Base-by-base conservation (phyloP, 1,140 invertebrate genomes). In the Dreissena rostriformis region DNA sequence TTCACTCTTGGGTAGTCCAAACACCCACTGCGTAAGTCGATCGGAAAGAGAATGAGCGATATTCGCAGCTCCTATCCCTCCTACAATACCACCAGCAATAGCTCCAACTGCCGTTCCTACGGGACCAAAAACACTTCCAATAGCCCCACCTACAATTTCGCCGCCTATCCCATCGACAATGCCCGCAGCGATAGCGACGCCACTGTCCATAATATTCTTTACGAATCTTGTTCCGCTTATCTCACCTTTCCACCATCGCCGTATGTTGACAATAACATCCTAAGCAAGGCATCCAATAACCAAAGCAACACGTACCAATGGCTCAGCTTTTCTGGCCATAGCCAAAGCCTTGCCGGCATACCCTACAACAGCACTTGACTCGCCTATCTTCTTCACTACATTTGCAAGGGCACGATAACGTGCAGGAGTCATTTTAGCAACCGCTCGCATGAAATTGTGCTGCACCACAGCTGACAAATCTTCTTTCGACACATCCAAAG, bases 21-120 rank as follows among this genome's bases (percentile, higher is more conserved):
- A 68, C n/a, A 68, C 29, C 66, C 66, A 68, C 24, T 68, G 66
- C 24, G 66, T 68, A 24, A 68, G 24, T 22, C 66, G 66, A 68
- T 68, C 66, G 24, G 24, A 68, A 26, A 68, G 66, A 0, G 66
- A 1, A 6, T 68, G 24, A 68, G 66, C 66, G 24, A 22, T 11
- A 6, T 17, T 10, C 15, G 66, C 0, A 26, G 17, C 6, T 11
- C 24, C 24, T 0, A 68, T 22, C 29, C 66, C 66, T 28, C 66
- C 66, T n/a, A 26, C n/a, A 8, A 68, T 68, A 2, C 8, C 66
- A 10, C 66, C 66, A 5, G 1, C 66, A 68, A 68, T 29, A 19
- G 24, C 24, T 11, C 66, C 66, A 68, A 68, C 17, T 6, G 4
- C 66, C 15, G 29, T n/a, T 68, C 66, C 66, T 5, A 68, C 15